Evolutionary conservation across 2,797 vertebrate genomes (phyloP), one percentile per base, ranked within the genome.

Genomic region (Channallabes apus): DNA sequence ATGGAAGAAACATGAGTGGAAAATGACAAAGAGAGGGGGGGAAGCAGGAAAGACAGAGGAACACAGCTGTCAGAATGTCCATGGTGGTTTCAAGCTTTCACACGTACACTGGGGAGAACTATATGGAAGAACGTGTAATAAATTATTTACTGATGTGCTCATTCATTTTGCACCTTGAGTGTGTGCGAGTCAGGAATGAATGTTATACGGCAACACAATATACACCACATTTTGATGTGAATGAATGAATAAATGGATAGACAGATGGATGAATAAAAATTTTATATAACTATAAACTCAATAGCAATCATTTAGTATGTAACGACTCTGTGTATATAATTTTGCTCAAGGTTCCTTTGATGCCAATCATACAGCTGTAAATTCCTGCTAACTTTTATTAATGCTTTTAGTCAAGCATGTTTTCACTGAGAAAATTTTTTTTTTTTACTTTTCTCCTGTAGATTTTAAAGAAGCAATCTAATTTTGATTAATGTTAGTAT

Each of bases 41-140:
- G 8, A 2, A 35, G 27, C 27, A 59, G 73, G 51, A 59, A 54
- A 58, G 27, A 9, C 27, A 77, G 54, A 77, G 18, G 27, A 77
- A 77, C 17, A 56, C 22, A 22, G 58, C 59, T 61, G 77, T 62
- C 77, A 41, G 77, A 41, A 79, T 79, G 77, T 62, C 29, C n/a
- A 41, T 8, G 46, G 58, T 46, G 3, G 58, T 79, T 58, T 61
- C 76, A 79, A 62, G 77, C 20, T 64, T 62, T 24, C 24, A 79
- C 32, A 79, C 59, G n/a, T 51, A 79, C 64, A 27, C 78, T 80
- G 58, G 27, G 15, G 51, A 27, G 20, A 80, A 65, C 11, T 80
- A 61, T 24, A 41, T 17, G 6, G 59, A 24, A 80, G 78, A 80
- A 64, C 32, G 46, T 35, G 29, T 78, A 54, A 54, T 59, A 9